phyloP scores from a whole-genome alignment of 2,888 invertebrate genomes.

The Griposia aprilina region DNA sequence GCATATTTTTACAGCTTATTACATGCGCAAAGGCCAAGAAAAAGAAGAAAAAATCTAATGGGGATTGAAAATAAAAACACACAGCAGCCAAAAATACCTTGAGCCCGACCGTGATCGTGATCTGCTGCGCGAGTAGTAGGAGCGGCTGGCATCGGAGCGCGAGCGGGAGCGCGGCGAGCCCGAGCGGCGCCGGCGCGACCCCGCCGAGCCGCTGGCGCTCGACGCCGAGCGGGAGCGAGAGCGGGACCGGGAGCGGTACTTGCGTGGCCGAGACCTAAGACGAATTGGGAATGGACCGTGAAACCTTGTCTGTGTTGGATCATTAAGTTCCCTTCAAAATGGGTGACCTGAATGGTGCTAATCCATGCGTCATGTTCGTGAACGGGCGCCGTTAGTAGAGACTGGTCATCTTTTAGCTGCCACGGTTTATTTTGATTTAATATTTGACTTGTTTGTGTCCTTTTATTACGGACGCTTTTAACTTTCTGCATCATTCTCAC shows the following conservation, averaged over 20 bases:
- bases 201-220: conserved; percentile 83
- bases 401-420: too few species aligned
- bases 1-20: conserved; percentile 7
- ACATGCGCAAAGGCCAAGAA: conserved; percentile 8
- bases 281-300: not conserved
- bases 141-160: conserved; percentile 91
- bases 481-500: too few species aligned
- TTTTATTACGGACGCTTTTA: too few species aligned
- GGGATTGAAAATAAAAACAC: conserved; percentile 39
- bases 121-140: conserved; percentile 90
- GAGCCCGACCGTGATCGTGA: conserved; percentile 91
- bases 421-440: too few species aligned
- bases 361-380: too few species aligned
- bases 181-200: conserved; percentile 82
- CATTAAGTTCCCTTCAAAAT: too few species aligned
- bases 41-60: conserved; percentile 1
- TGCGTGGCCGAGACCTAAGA: conserved; percentile 91
- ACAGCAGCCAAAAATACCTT: conserved; percentile 74
- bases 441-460: too few species aligned
- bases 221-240: conserved; percentile 91
- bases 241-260: conserved; percentile 92
- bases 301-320: not conserved
- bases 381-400: too few species aligned
- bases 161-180: conserved; percentile 90
- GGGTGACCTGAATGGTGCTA: too few species aligned